Percentiles rank a stretch among this genome's conserved stretches.
Evolutionary conservation across 2,888 invertebrate species (phyloP).

Genomic region (Drosophila limbata): DNA sequence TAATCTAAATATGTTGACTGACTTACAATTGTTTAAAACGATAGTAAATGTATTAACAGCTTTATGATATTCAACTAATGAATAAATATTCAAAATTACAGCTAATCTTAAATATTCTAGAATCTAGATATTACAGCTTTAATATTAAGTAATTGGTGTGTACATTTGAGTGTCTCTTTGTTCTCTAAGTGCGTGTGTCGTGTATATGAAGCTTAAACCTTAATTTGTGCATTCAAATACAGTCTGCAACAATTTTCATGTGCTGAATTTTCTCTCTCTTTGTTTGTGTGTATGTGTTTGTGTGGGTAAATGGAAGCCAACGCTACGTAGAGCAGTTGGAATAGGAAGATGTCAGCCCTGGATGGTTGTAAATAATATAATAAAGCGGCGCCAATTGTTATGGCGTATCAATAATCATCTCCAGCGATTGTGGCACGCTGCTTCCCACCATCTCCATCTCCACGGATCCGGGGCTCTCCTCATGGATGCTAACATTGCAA

Average conservation of each 20-base stretch:
- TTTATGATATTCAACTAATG: constrained; percentile 24
- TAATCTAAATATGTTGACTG: neutral
- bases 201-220: constrained; percentile 36
- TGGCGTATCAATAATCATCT: constrained; percentile 56
- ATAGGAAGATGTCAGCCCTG: constrained; percentile 47
- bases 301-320: constrained; percentile 45
- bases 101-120: constrained; percentile 18
- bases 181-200: neutral
- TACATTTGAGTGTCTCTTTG: constrained; percentile 2
- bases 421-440: constrained; percentile 48
- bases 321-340: constrained; percentile 50
- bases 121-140: neutral
- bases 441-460: constrained; percentile 54
- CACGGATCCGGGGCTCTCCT: constrained; percentile 63
- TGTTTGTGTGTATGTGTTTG: neutral
- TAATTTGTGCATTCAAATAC: constrained; percentile 53
- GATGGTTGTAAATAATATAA: constrained; percentile 58
- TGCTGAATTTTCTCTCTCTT: constrained; percentile 48
- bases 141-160: constrained; percentile 8
- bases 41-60: neutral
- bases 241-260: constrained; percentile 54
- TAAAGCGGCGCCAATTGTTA: constrained; percentile 61
- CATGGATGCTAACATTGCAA: constrained; percentile 43
- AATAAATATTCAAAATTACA: constrained; percentile 5
- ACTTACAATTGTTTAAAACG: neutral